Base-by-base conservation (phyloP, 2,888 invertebrate species). In the Microctonus aethiopoides region DNA sequence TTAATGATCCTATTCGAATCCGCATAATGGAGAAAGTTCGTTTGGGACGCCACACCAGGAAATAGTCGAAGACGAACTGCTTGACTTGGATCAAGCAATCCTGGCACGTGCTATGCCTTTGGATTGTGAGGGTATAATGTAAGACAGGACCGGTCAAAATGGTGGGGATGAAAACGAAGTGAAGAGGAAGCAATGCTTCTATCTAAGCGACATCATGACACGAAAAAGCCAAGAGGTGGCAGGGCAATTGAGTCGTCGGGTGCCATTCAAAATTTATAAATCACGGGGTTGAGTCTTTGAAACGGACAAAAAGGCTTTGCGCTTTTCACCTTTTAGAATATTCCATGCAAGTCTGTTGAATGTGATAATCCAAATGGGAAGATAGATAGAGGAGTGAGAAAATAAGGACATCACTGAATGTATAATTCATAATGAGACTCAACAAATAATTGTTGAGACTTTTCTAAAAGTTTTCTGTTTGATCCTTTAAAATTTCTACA, bases 1-100 rank as follows among this genome's bases (percentile, higher is more conserved):
- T 76, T 73, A 74, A 75, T 75, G 75, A 74, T 76, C 71, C 73
- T 56, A 74, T 76, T 76, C 68, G 70, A 71, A 76, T 74, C 68
- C 70, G 68, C 72, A 75, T 76, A 74, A 76, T 76, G 75, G 75
- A 74, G 75, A 75, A 75, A 76, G 74, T 75, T 76, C 51, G 60
- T 61, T 51, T 60, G 52, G 41, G 65, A 60, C 39, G 62, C 61
- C 61, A 65, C 52, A 63, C 66, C 66, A 67, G 68, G 65, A 72
- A 74, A 69, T 65, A 65, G 70, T 60, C 65, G 46, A 69, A 63
- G 64, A 69, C 41, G 68, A 29, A 46, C 46, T 32, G 39, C 66
- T 67, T 32, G 26, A 22, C 56, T 56, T 46, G 46, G 46, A 65
- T 65, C 56, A 56, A 39, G 36, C 54, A 65, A 65, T 56, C 56